These are phyloP conservation scores for Pandemis corylana DNA, from an alignment of 2,888 invertebrate species.

Conservation along the genomic window DNA sequence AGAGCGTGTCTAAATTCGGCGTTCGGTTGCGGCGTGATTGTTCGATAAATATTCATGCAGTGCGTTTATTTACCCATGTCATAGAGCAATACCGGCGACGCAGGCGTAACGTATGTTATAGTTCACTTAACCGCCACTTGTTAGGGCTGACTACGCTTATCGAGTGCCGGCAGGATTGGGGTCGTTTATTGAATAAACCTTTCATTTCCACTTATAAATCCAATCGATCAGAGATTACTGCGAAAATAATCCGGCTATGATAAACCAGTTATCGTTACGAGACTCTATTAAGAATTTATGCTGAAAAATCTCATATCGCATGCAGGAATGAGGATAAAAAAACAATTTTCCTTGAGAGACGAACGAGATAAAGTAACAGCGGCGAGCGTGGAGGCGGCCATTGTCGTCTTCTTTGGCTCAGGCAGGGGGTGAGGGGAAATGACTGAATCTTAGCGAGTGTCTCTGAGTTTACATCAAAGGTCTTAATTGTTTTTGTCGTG, in stretches of 20 bases:
- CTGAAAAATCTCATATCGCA: slow-evolving; percentile 36
- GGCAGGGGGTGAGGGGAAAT: slow-evolving; percentile 39
- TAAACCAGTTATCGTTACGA: slow-evolving; percentile 22
- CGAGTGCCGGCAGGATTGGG: slow-evolving; percentile 40
- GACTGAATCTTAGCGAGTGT: slow-evolving; percentile 34
- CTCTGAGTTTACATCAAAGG: slow-evolving; percentile 32
- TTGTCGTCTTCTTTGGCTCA: slow-evolving; percentile 38
- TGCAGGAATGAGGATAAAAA: slow-evolving; percentile 42
- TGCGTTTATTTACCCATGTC: slow-evolving; percentile 66
- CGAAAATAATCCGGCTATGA: slow-evolving; percentile 1
- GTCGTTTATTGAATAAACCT: slow-evolving; percentile 36
- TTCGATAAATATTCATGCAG: slow-evolving; percentile 56
- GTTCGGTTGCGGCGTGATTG: slow-evolving; percentile 46
- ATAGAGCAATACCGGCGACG: slow-evolving; percentile 44
- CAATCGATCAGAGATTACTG: slow-evolving; percentile 32
- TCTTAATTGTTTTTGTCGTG: slow-evolving; percentile 37
- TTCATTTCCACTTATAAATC: slow-evolving; percentile 38
- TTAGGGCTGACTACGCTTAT: slow-evolving; percentile 52
- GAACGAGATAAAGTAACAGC: slow-evolving; percentile 44
- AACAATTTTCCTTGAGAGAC: slow-evolving; percentile 42
- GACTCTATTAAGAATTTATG: slow-evolving; percentile 40
- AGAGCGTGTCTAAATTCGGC: slow-evolving; percentile 35
- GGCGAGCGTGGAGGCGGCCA: slow-evolving; percentile 29
- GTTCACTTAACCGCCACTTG: slow-evolving; percentile 53
- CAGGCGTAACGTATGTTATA: slow-evolving; percentile 47